Evolutionary conservation across 2,888 invertebrate species (phyloP).

Genomic region (Aporophyla nigra): DNA sequence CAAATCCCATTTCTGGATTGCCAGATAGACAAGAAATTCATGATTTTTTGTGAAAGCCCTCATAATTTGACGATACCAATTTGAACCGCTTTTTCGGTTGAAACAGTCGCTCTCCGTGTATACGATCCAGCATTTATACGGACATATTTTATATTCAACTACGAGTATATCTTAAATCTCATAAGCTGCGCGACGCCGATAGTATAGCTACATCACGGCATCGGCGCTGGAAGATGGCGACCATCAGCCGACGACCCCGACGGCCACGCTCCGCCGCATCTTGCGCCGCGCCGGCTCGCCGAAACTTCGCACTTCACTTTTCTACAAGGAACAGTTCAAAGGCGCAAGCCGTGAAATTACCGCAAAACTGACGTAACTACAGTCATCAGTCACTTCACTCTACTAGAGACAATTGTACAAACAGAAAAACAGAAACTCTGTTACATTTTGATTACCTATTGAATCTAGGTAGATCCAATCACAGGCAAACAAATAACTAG

Average conservation of each 20-base stretch:
- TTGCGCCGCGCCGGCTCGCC: constrained; percentile 83
- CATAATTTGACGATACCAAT: constrained; percentile 20
- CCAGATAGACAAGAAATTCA: background rate
- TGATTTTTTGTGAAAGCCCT: background rate
- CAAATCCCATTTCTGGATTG: constrained; percentile 34
- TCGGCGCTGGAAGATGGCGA: constrained; percentile 67
- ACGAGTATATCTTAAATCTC: constrained; percentile 20
- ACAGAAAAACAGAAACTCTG: constrained; percentile 42
- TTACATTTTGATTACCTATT: constrained; percentile 27
- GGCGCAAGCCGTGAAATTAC: constrained; percentile 88
- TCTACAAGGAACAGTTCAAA: constrained; percentile 86
- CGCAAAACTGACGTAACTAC: constrained; percentile 86
- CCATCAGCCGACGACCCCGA: constrained; percentile 85
- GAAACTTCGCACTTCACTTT: constrained; percentile 90
- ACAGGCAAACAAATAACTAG: background rate
- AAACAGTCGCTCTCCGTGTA: background rate
- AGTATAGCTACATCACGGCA: constrained; percentile 49
- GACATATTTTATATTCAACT: background rate
- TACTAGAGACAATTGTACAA: constrained; percentile 55
- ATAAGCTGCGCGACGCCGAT: constrained; percentile 41
- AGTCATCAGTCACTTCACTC: constrained; percentile 69
- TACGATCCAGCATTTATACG: background rate
- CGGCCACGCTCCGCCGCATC: constrained; percentile 82
- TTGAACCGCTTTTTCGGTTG: background rate
- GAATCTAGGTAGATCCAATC: background rate